Evolutionary conservation across 1,140 invertebrate species (phyloP), one percentile per base, ranked within the genome.

Genomic region (Lepidurus apus): DNA sequence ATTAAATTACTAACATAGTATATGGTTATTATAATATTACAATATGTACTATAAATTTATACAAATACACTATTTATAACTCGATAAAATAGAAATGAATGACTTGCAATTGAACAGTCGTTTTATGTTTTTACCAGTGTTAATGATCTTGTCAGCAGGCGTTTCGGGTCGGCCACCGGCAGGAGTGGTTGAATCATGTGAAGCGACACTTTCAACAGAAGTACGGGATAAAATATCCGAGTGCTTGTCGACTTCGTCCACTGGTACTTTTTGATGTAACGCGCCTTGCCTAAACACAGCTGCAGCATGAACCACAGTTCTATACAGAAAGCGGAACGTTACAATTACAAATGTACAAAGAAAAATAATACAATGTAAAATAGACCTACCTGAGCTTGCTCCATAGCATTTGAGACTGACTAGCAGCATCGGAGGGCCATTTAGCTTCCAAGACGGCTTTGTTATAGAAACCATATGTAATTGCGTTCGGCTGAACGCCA

Each of bases 401-500:
- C 97, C 97, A 98, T 82, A 96, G 88, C 9, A 96, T 83, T 82
- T 95, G 92, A 81, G 92, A 91, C 42, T 89, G 89, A 84, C 92
- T 94, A 8, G 91, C 91, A 87, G 92, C 92, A 82, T 94, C 92
- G 13, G 93, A 92, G 4, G 95, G 95, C 96, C 96, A 98, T 80
- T 93, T 92, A 42, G 95, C 95, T 86, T 98, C 97, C 26, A 98
- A 87, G 17, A 98, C 96, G 83, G 92, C 91, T 89, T 87, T 82
- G 77, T 78, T 47, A 75, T 79, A 80, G 47, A 75, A 53, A 47
- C 74, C 97, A 84, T 99, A 99, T 0, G 98, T 99, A 45, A 99
- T 91, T 13, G 98, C 98, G 85, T 99, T 99, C 3, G 96, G 96
- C 83, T 96, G 94, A 17, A 99, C 89, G 0, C 95, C 95, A 76